Evolutionary conservation across 2,888 invertebrate genomes (phyloP).

Genomic region (Drosophila multiciliata): DNA sequence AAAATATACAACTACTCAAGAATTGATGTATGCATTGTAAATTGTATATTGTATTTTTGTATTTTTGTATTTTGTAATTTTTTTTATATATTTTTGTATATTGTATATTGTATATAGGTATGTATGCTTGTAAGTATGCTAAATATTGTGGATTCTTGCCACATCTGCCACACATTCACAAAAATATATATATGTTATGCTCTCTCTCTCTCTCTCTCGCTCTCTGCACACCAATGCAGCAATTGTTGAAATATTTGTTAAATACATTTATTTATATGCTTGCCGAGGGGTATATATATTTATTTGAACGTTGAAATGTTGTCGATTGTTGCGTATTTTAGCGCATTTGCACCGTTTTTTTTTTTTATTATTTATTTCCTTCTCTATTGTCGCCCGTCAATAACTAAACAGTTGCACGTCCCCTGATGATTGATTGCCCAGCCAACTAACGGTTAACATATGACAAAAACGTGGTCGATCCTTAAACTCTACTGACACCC

Average conservation of each 20-base stretch:
- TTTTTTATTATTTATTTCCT: neutral
- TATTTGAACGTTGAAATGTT: conserved; percentile 48
- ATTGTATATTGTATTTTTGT: conserved; percentile 6
- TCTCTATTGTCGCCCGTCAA: conserved; percentile 26
- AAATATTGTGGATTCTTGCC: conserved; percentile 33
- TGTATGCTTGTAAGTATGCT: conserved; percentile 31
- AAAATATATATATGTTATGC: conserved; percentile 19
- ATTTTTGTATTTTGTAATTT: conserved; percentile 6
- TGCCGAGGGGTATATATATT: conserved; percentile 38
- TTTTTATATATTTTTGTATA: conserved; percentile 14
- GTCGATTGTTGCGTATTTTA: conserved; percentile 45
- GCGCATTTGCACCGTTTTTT: conserved; percentile 26
- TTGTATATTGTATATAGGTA: conserved; percentile 24
- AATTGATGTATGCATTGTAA: conserved; percentile 27
- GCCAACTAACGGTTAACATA: conserved; percentile 12
- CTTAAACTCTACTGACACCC: conserved; percentile 47
- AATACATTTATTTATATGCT: conserved; percentile 21
- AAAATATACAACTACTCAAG: conserved; percentile 56
- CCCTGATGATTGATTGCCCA: conserved; percentile 18
- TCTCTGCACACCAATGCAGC: conserved; percentile 9
- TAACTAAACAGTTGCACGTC: neutral
- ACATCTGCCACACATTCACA: conserved; percentile 25
- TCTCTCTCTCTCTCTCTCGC: neutral
- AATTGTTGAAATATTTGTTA: conserved; percentile 18
- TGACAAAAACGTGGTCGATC: conserved; percentile 28